Conservation (phyloP, 1,140 invertebrate species). For the Akabosia matsudoensis region DNA sequence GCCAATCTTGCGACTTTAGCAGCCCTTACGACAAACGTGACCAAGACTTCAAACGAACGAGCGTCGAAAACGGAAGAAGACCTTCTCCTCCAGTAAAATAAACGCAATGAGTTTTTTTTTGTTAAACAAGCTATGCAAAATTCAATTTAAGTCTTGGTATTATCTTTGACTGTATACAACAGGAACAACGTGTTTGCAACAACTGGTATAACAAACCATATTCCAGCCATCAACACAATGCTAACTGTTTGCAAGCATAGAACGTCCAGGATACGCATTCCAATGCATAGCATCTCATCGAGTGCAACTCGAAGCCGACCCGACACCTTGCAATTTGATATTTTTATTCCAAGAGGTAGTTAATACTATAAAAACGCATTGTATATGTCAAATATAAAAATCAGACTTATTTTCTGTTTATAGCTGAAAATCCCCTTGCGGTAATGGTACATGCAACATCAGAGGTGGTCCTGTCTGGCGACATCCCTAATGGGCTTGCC, state of each 20-base stretch:
- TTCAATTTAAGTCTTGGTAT: background rate
- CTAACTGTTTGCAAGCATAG: background rate
- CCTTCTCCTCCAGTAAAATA: background rate
- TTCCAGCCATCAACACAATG: constrained; percentile 30
- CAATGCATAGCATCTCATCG: background rate
- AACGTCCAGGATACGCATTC: background rate
- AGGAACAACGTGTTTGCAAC: constrained; percentile 32
- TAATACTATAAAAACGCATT: too few species aligned
- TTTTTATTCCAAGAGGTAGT: background rate
- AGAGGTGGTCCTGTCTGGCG: constrained; percentile 16
- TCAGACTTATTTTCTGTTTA: background rate
- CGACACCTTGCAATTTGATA: background rate
- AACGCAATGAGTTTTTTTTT: too few species aligned
- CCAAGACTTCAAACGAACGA: background rate
- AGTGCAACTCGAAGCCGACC: background rate
- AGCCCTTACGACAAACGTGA: background rate
- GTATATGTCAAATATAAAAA: background rate
- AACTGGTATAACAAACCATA: constrained; percentile 36
- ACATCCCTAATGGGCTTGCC: constrained; percentile 13
- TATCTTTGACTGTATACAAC: background rate
- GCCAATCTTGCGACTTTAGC: background rate
- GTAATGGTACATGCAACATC: constrained; percentile 35
- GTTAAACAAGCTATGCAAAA: too few species aligned
- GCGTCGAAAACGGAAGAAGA: constrained; percentile 1
- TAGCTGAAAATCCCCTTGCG: constrained; percentile 29